Conservation (phyloP, 2,113 vertebrate genomes). For the Campylomormyrus tamandua region DNA sequence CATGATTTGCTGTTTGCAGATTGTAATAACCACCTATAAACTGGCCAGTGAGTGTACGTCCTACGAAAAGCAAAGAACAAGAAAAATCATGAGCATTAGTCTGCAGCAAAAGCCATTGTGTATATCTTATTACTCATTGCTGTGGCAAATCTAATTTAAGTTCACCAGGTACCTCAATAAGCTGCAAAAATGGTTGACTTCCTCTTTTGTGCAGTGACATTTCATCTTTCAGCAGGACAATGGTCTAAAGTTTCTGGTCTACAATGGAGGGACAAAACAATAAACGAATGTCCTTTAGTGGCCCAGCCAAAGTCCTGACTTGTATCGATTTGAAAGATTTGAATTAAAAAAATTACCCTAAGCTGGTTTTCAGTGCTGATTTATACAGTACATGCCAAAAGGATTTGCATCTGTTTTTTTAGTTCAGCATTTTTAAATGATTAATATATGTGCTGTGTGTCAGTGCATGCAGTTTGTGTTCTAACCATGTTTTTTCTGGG, state of each 20-base stretch:
- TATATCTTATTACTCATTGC: background rate
- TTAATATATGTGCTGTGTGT: background rate
- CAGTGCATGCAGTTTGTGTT: background rate
- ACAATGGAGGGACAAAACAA: background rate
- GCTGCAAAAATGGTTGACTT: background rate
- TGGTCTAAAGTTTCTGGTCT: background rate
- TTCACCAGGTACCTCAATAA: background rate
- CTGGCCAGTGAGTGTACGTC: background rate
- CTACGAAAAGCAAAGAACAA: background rate
- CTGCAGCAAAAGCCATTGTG: background rate
- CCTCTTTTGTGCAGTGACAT: background rate
- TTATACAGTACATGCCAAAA: background rate
- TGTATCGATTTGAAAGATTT: background rate
- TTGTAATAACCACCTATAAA: background rate
- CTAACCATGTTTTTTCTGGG: background rate
- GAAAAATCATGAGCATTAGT: background rate
- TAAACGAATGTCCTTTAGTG: background rate
- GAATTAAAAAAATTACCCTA: background rate
- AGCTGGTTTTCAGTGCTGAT: background rate
- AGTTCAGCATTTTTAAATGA: background rate
- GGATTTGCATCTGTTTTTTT: background rate
- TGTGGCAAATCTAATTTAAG: background rate
- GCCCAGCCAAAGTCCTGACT: background rate
- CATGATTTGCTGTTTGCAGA: background rate
- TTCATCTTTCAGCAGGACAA: conserved; percentile 1